These are phyloP conservation scores for Crocallis elinguaria DNA, from an alignment of 2,888 invertebrate species.

Conservation along the genomic window DNA sequence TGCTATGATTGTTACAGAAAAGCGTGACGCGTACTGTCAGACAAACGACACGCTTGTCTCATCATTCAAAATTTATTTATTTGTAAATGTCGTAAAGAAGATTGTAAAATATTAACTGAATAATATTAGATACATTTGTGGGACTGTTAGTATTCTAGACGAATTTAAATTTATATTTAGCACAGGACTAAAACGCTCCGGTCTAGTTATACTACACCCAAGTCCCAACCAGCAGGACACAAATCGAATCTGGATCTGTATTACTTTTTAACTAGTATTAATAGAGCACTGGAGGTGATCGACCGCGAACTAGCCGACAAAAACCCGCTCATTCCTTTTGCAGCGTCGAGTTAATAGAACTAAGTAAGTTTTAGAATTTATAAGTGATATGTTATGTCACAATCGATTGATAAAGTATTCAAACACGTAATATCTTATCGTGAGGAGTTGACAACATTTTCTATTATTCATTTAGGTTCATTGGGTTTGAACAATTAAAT, in stretches of 20 bases:
- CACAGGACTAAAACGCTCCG: neutral
- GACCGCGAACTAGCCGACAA: constrained; percentile 45
- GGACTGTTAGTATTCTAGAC: neutral
- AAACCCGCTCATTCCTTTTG: constrained; percentile 43
- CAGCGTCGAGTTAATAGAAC: constrained; percentile 22
- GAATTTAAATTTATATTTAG: neutral
- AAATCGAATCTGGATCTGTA: constrained; percentile 36
- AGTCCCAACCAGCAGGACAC: constrained; percentile 31
- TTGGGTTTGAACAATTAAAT: neutral
- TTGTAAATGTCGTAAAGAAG: no score
- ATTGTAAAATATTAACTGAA: no score
- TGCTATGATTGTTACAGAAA: no score
- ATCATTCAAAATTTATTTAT: no score
- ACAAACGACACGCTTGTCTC: no score
- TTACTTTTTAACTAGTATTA: constrained; percentile 45
- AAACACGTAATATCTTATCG: constrained; percentile 10
- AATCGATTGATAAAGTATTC: constrained; percentile 17
- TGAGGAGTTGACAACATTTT: constrained; percentile 5
- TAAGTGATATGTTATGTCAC: constrained; percentile 13
- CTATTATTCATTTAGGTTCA: neutral
- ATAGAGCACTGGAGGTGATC: constrained; percentile 48
- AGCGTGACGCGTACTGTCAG: no score
- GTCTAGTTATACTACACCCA: neutral
- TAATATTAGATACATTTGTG: no score
- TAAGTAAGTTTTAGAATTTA: constrained; percentile 20